Evolutionary conservation across 2,113 vertebrate genomes (phyloP), one percentile per base, ranked within the genome.

Genomic region (Paradisaea rubra): DNA sequence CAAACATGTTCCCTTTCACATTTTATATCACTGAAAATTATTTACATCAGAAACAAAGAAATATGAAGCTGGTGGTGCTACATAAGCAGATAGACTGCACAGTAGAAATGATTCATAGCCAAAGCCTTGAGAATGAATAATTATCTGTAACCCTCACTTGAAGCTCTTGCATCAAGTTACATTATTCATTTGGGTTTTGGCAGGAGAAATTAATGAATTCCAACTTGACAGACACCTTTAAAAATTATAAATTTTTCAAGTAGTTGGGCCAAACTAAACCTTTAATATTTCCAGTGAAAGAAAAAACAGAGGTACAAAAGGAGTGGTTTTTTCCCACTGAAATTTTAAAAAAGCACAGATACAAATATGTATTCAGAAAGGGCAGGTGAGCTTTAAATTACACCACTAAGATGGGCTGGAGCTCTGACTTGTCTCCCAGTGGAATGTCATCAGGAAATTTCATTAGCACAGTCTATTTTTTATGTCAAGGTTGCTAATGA

Each of bases 121-220:
- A 47, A 89, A 93, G 60, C 71, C 81, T 57, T 81, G 31, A 86
- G 84, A 83, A 91, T 84, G 44, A 93, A 91, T 81, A 91, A 96
- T 94, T 92, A 94, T 54, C 69, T 91, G 69, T 84, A 78, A 78
- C 61, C 65, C 61, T 79, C 69, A 73, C 81, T 88, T 12, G 15
- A 53, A 93, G 86, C 41, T 91, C 85, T 71, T 84, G 41, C 6
- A 0, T 88, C 77, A 95, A 65, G 49, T 92, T 93, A 86, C 49
- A 64, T 81, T 88, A 93, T 81, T 93, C 69, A 92, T 87, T 87
- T 91, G 65, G 77, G 37, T 47, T 94, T 91, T 84, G 88, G 52
- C 77, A 89, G 41, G 20, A 80, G 49, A 92, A 95, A 92, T 94
- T 63, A 90, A 86, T 86, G 64, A 90, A 90, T 81, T 68, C 7